phyloP scores from a whole-genome alignment of 2,113 vertebrate genomes.

The Dasyprocta punctata region DNA sequence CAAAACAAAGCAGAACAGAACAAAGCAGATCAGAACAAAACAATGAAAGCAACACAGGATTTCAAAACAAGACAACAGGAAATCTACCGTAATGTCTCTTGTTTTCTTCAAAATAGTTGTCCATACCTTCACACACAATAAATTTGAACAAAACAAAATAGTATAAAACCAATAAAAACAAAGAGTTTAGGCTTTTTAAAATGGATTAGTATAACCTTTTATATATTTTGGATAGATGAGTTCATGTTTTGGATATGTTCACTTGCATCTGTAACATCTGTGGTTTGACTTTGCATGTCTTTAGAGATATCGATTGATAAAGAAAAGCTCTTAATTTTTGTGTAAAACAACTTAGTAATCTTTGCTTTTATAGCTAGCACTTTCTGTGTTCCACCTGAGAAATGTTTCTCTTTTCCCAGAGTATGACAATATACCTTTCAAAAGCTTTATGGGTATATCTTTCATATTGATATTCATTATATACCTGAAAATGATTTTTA shows the following conservation, averaged over 20 bases:
- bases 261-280: neutral
- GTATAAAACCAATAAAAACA: too few species aligned
- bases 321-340: neutral
- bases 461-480: neutral
- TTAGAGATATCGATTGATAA: neutral
- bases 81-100: too few species aligned
- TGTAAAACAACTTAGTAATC: neutral
- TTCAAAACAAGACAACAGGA: too few species aligned
- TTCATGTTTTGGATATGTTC: neutral
- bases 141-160: too few species aligned
- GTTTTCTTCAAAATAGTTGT: too few species aligned
- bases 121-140: too few species aligned
- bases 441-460: neutral
- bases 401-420: neutral
- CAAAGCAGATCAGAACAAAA: too few species aligned
- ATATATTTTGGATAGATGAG: neutral
- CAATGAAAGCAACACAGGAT: too few species aligned
- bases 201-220: neutral
- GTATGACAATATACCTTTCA: neutral
- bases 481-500: neutral
- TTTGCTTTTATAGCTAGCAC: neutral
- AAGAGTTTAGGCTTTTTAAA: neutral
- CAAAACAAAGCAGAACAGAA: too few species aligned
- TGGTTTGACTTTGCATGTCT: slow-evolving; percentile 20
- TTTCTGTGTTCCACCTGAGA: slow-evolving; percentile 4